Evolutionary conservation across 1,140 invertebrate species (phyloP).

Genomic region (Bombus consobrinus): DNA sequence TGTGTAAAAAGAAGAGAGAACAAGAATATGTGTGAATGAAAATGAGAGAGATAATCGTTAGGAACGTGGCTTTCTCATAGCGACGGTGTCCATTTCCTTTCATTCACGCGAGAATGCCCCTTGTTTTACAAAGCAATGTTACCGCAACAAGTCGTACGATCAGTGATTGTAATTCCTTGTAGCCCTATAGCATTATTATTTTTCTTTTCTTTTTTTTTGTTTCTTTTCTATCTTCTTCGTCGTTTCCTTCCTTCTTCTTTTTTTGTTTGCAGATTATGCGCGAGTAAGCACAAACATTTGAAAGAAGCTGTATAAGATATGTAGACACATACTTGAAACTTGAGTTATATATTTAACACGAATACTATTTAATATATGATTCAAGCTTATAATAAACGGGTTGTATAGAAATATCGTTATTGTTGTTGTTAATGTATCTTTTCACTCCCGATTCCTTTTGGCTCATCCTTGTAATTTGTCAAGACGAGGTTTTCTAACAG

Average conservation of each 20-base stretch:
- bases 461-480: too few relatives aligned
- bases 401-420: constrained; percentile 72
- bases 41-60: background rate
- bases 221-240: background rate
- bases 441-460: too few relatives aligned
- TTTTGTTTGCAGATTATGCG: constrained; percentile 52
- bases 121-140: constrained; percentile 23
- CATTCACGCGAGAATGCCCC: constrained; percentile 12
- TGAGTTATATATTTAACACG: constrained; percentile 76
- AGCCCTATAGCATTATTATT: constrained; percentile 71
- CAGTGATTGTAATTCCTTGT: constrained; percentile 59
- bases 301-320: constrained; percentile 63
- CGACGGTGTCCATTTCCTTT: constrained; percentile 4
- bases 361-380: constrained; percentile 78
- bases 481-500: too few relatives aligned
- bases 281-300: constrained; percentile 61
- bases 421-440: background rate
- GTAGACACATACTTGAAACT: constrained; percentile 70
- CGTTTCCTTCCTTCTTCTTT: background rate
- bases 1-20: background rate
- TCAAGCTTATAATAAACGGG: constrained; percentile 79
- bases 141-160: constrained; percentile 20
- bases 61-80: constrained; percentile 1
- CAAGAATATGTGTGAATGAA: background rate
- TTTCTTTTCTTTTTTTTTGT: constrained; percentile 32